Evolutionary conservation across 2,888 invertebrate genomes (phyloP).

Genomic region (Leptinotarsa peninsularis): DNA sequence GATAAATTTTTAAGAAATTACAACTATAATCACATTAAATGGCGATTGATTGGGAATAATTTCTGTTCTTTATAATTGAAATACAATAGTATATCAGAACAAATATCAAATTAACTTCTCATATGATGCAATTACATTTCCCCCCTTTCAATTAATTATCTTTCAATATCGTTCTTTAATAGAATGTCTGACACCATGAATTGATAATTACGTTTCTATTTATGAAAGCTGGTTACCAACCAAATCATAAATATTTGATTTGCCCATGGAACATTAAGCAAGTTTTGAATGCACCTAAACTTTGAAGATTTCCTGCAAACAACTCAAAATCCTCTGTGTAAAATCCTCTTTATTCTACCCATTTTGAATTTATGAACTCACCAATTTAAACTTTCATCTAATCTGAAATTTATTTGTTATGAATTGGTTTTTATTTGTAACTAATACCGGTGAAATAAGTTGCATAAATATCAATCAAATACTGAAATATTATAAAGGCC

Average conservation of each 20-base stretch:
- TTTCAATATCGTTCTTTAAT: not conserved
- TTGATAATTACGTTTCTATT: not conserved
- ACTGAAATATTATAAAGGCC: too few relatives aligned
- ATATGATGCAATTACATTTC: not conserved
- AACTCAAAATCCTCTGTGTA: not conserved
- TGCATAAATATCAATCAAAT: too few relatives aligned
- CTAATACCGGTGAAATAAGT: too few relatives aligned
- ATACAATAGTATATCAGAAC: constrained; percentile 7
- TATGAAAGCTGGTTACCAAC: not conserved
- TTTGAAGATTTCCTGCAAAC: not conserved
- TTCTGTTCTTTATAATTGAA: constrained; percentile 13
- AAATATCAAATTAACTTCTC: not conserved
- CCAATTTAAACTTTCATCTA: too few relatives aligned
- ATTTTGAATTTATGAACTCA: too few relatives aligned
- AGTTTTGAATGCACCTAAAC: not conserved
- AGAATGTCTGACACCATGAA: not conserved
- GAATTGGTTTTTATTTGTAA: too few relatives aligned
- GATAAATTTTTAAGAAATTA: constrained; percentile 35
- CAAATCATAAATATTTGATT: not conserved
- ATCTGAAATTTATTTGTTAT: too few relatives aligned
- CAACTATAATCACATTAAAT: constrained; percentile 42
- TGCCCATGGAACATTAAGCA: not conserved
- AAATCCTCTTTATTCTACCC: too few relatives aligned
- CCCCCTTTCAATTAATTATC: not conserved
- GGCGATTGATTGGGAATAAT: constrained; percentile 33